These are phyloP conservation scores for Pseudochaenichthys georgianus DNA, from an alignment of 2,797 vertebrate genomes.

Conservation along the genomic window DNA sequence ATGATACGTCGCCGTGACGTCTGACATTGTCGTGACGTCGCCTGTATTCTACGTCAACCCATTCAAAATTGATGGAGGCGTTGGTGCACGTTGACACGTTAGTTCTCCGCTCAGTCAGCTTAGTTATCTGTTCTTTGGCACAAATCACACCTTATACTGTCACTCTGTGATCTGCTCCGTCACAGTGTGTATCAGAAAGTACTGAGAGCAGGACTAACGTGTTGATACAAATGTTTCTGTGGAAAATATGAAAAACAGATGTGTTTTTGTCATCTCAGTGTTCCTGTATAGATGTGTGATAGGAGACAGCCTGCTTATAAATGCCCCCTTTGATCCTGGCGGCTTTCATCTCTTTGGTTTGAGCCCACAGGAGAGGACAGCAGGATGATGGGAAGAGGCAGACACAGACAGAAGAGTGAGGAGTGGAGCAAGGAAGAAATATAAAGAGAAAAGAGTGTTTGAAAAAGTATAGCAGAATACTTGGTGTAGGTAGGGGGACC, in stretches of 20 bases:
- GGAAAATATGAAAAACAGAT: neutral
- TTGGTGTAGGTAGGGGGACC: slow-evolving; percentile 1
- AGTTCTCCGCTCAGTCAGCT: no score
- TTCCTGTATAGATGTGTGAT: slow-evolving; percentile 30
- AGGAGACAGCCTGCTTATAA: slow-evolving; percentile 31
- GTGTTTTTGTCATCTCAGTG: neutral
- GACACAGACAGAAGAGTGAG: slow-evolving; percentile 20
- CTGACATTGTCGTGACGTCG: no score
- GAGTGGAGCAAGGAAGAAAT: slow-evolving; percentile 14
- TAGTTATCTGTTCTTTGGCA: no score
- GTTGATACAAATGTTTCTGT: neutral
- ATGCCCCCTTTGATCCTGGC: slow-evolving; percentile 61
- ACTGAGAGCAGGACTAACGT: no score
- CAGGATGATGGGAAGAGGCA: slow-evolving; percentile 49
- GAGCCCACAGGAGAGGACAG: slow-evolving; percentile 61
- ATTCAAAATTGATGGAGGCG: no score
- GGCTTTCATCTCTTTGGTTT: slow-evolving; percentile 63
- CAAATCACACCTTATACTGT: no score
- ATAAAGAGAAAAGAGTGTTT: slow-evolving; percentile 13
- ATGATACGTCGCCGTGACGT: no score
- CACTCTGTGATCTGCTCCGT: no score
- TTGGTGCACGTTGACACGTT: no score
- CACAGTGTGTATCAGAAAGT: no score
- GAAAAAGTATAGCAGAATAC: slow-evolving; percentile 16
- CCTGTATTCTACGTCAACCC: no score